Base-by-base conservation (phyloP, 1,140 invertebrate species). In the Luehdorfia chinensis region DNA sequence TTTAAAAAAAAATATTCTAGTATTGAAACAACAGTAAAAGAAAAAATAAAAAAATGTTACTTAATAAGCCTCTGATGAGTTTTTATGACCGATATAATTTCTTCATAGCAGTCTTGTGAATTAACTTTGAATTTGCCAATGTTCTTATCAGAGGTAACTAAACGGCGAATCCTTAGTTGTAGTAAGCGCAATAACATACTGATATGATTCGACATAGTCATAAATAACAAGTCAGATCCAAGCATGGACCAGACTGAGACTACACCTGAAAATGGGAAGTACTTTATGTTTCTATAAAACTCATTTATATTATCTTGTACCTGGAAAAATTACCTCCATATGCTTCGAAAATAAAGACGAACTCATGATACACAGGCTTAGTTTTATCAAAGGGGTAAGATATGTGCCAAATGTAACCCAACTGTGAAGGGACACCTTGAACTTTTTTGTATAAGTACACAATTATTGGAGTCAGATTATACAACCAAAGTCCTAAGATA, bases 151-250 rank as follows among this genome's bases (percentile, higher is more conserved):
- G 18, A 16, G 1, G 28, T 27, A 4, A 59, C 68, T 11, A 84
- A 14, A 0, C 52, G 43, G 2, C 73, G 66, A 25, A 84, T 74
- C 28, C 69, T 70, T 3, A 70, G 34, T 59, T 78, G 78, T 21
- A 84, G 53, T 9, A 77, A 43, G n/a, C 68, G 63, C 4, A 81
- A 39, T 2, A 84, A 56, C 73, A 84, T 74, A 33, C 75, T 76
- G 19, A 84, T 81, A 28, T 84, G 77, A 34, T 70, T 84, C 0
- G 80, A 65, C 75, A 81, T 81, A 1, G 74, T 70, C 64, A 78
- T 80, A 32, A 84, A 84, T 25, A 81, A 46, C 13, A 84, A 57
- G 44, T 84, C 80, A 4, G 74, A 75, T 5, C 70, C 66, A 3
- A 81, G 57, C 77, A 80, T 80, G n/a, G 58, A 64, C 44, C 63